Base-by-base conservation (phyloP, 2,888 invertebrate species). In the Eurois occulta region DNA sequence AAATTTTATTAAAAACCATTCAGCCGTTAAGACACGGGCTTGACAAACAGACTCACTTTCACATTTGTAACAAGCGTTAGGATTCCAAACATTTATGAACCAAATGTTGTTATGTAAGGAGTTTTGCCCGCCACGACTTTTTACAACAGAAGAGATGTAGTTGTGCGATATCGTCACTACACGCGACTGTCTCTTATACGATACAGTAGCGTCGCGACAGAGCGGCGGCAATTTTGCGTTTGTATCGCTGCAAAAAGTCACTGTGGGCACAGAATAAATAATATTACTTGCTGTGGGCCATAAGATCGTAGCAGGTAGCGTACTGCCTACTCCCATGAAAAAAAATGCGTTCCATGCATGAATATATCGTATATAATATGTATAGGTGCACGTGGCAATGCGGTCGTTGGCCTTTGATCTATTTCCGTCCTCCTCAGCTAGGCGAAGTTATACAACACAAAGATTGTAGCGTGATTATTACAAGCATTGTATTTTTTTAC, bases 381-480 rank as follows among this genome's bases (percentile, higher is more conserved):
- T 21, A 21, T 60, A 32, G 21, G 8, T 60, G 85, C 90, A 87
- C 89, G 86, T 91, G 88, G 91, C 86, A 88, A 82, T 80, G 88
- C 86, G 94, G 92, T 94, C 93, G 88, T 83, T 86, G 93, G 72
- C 90, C 94, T 90, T 82, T 85, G 88, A 71, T 91, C 93, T 95
- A 95, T 94, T 94, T 94, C 85, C 82, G 92, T 88, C 80, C 75
- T 80, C 35, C 5, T 77, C 52, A 79, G 81, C 87, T 81, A 81
- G 70, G 81, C 79, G 77, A 85, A 78, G 82, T 82, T 80, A 66
- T 79, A 83, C 43, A 86, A 83, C 72, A 81, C 83, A 72, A 74
- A 78, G 71, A 86, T 75, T 72, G 65, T 73, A 52, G n/a, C 43
- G 80, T 72, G 82, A 80, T 81, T 74, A 69, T 58, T 66, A 80